phyloP scores from a whole-genome alignment of 2,888 invertebrate species.

The Seladonia tumulorum region DNA sequence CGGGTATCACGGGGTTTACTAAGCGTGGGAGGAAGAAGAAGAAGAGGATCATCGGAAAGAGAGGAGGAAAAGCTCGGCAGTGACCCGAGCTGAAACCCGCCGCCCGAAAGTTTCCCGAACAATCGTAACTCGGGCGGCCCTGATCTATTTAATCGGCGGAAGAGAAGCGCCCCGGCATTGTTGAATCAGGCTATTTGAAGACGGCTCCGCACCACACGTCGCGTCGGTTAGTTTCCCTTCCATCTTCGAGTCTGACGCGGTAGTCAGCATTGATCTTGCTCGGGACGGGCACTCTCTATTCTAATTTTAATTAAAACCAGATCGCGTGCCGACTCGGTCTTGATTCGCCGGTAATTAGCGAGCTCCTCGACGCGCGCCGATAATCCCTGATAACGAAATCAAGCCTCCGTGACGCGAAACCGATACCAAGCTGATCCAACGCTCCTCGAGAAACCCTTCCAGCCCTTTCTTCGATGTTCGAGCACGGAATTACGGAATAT shows the following conservation, averaged over 20 bases:
- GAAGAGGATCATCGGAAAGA: background rate
- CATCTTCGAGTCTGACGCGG: conserved; percentile 10
- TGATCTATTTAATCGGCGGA: conserved; percentile 14
- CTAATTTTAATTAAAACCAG: conserved; percentile 32
- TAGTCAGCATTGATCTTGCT: conserved; percentile 31
- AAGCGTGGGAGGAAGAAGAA: background rate
- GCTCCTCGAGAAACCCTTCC: background rate
- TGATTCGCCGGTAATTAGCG: background rate
- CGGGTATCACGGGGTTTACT: background rate
- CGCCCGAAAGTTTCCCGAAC: conserved; percentile 18
- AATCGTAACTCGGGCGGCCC: background rate
- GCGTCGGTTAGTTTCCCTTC: conserved; percentile 9
- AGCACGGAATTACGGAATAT: background rate
- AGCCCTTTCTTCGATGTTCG: background rate
- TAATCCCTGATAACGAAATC: background rate
- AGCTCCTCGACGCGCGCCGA: background rate
- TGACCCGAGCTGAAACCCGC: background rate
- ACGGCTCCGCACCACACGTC: conserved; percentile 8
- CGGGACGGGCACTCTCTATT: background rate
- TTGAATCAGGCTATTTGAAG: conserved; percentile 20
- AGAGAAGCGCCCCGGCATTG: conserved; percentile 15
- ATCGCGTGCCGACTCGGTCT: conserved; percentile 4
- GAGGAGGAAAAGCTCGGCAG: background rate
- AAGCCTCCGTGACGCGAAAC: background rate
- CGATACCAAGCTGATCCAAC: background rate